Conservation (phyloP, 92 coral and sea anemone species). For the Nematostella vectensis region DNA sequence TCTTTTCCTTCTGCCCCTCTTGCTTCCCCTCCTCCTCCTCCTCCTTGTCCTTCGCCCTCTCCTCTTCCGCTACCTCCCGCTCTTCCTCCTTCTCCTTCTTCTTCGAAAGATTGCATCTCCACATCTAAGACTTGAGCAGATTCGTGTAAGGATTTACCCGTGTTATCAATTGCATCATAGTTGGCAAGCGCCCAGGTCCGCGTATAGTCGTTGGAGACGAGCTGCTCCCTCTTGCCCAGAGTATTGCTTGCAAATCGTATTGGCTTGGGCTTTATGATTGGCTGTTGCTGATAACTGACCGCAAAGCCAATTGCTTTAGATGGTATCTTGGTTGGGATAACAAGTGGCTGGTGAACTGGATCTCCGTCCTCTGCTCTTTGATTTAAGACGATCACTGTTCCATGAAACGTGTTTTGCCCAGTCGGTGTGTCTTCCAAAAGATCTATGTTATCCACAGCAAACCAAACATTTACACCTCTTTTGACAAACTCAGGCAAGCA, state of each 20-base stretch:
- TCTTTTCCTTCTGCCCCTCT: too few relatives aligned
- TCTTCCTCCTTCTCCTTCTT: too few relatives aligned
- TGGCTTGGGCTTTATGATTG: too few relatives aligned
- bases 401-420: constrained; percentile 19
- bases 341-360: constrained; percentile 20
- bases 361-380: constrained; percentile 22
- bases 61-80: too few relatives aligned
- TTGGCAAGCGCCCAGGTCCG: constrained; percentile 26
- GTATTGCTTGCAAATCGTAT: too few relatives aligned
- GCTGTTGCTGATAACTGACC: constrained; percentile 2
- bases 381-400: constrained; percentile 13
- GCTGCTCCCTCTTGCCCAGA: too few relatives aligned
- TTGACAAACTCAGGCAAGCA: constrained; percentile 13
- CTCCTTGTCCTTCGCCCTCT: too few relatives aligned
- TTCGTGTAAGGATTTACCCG: too few relatives aligned
- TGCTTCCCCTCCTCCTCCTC: too few relatives aligned
- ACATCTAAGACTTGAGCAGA: too few relatives aligned
- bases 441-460: constrained; percentile 24
- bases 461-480: constrained; percentile 4
- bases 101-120: too few relatives aligned
- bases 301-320: constrained; percentile 8
- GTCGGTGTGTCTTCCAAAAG: constrained; percentile 11
- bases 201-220: constrained; percentile 7
- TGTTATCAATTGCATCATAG: constrained; percentile 23
- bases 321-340: constrained; percentile 12